Conservation (phyloP, 2,888 invertebrate species). For the Drosophila multiciliata region DNA sequence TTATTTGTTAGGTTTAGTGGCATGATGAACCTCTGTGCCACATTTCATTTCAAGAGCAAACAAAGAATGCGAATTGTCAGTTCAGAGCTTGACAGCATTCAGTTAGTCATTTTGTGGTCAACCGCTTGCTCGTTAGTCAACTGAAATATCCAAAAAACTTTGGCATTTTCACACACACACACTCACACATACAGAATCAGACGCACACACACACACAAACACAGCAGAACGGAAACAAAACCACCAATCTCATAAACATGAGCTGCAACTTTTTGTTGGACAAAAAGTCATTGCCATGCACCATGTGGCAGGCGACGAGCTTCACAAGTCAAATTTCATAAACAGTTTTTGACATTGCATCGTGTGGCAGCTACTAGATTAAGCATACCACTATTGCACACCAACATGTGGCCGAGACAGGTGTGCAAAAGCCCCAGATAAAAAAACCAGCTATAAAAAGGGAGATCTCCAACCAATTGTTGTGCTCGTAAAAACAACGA, state of each 20-base stretch:
- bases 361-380: conserved; percentile 25
- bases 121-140: conserved; percentile 53
- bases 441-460: background rate
- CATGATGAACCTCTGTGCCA: conserved; percentile 25
- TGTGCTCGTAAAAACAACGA: background rate
- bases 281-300: conserved; percentile 12
- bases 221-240: background rate
- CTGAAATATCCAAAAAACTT: conserved; percentile 39
- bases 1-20: background rate
- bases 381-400: conserved; percentile 9
- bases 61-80: conserved; percentile 16
- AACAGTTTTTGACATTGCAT: conserved; percentile 31
- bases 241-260: conserved; percentile 21
- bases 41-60: conserved; percentile 26
- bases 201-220: background rate
- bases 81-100: conserved; percentile 29
- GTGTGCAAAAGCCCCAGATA: conserved; percentile 18
- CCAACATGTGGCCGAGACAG: conserved; percentile 14
- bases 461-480: background rate
- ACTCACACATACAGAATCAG: background rate
- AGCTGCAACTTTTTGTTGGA: conserved; percentile 9
- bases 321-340: conserved; percentile 43
- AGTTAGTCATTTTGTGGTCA: conserved; percentile 60
- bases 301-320: conserved; percentile 9
- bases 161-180: conserved; percentile 8